Conservation (phyloP, 2,888 invertebrate genomes). For the Cactoblastis cactorum region DNA sequence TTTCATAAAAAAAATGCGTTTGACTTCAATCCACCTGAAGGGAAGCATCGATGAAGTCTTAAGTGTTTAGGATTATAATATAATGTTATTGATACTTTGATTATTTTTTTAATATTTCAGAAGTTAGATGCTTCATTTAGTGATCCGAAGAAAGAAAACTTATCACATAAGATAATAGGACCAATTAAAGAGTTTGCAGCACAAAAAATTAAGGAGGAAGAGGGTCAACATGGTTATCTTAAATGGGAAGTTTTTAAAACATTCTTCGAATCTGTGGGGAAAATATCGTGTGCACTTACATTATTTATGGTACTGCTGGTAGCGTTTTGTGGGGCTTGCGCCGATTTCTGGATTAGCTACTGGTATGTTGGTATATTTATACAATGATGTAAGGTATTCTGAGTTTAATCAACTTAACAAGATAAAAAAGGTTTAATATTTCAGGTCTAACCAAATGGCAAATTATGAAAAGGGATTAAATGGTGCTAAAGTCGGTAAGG, state of each 20-base stretch:
- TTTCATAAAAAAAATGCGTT: no score
- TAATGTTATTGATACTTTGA: no score
- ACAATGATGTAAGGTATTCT: no score
- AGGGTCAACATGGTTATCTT: constrained; percentile 58
- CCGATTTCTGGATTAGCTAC: constrained; percentile 85
- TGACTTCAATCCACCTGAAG: no score
- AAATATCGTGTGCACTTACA: constrained; percentile 38
- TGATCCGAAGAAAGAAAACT: neutral
- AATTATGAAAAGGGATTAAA: constrained; percentile 47
- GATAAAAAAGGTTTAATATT: constrained; percentile 17
- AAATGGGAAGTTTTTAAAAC: constrained; percentile 57
- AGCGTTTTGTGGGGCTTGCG: constrained; percentile 80
- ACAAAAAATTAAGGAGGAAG: constrained; percentile 60
- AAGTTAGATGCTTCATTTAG: no score
- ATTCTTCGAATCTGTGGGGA: constrained; percentile 61
- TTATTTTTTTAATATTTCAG: no score
- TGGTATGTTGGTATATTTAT: constrained; percentile 74
- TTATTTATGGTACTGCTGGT: constrained; percentile 61
- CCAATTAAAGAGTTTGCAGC: constrained; percentile 52
- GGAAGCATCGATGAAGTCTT: no score
- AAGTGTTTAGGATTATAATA: no score
- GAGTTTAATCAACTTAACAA: no score
- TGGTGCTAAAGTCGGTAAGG: constrained; percentile 47
- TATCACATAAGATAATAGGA: constrained; percentile 22
- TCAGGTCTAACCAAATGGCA: constrained; percentile 68